phyloP scores from a whole-genome alignment of 1,140 invertebrate genomes.

The Drosophila jambulina region DNA sequence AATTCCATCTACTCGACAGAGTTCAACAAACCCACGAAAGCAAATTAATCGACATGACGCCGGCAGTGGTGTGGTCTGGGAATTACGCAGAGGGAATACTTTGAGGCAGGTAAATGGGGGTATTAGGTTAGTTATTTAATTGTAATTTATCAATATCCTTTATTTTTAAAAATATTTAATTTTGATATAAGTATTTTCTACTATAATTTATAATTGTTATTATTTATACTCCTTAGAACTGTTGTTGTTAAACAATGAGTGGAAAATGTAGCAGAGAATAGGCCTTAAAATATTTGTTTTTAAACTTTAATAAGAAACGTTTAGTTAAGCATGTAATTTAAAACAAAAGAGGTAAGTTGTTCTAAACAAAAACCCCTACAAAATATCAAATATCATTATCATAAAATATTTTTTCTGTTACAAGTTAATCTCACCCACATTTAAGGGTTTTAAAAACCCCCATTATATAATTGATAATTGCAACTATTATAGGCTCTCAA shows the following conservation, averaged over 20 bases:
- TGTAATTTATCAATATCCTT: not conserved
- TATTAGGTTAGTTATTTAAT: not conserved
- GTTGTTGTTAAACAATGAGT: not conserved
- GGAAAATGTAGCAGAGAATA: not conserved
- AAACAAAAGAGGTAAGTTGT: not conserved
- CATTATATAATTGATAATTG: not conserved
- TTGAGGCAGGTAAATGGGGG: not conserved
- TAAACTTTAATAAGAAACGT: not conserved
- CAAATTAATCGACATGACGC: conserved; percentile 1
- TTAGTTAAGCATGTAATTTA: not conserved
- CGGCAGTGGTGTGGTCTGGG: not conserved
- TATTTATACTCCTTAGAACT: not conserved
- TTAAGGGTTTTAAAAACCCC: not conserved
- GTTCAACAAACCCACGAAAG: conserved; percentile 44
- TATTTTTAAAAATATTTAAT: not conserved
- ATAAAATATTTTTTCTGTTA: not conserved
- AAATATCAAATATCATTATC: not conserved
- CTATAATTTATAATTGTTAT: too few species aligned
- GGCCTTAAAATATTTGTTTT: not conserved
- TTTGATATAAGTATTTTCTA: not conserved
- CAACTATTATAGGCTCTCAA: not conserved
- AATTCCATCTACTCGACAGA: conserved; percentile 14
- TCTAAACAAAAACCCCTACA: not conserved
- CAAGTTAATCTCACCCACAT: too few species aligned
- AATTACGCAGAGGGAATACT: not conserved